Percentiles rank a stretch among this genome's conserved stretches.
These are phyloP conservation scores for Chymomyza caudatula DNA, from an alignment of 2,888 invertebrate genomes.

Conservation along the genomic window DNA sequence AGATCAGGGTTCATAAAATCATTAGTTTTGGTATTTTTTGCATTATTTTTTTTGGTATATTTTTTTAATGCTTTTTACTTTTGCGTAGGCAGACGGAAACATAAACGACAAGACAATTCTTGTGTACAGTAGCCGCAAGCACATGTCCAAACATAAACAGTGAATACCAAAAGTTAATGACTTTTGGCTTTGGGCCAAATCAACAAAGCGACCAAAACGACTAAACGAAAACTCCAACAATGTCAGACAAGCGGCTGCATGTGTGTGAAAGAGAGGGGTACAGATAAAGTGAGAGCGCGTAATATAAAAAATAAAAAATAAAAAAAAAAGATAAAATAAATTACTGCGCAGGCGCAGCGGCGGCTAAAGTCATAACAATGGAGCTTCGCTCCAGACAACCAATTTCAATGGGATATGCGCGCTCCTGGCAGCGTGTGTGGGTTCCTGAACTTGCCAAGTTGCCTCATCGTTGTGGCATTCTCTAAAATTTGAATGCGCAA, in stretches of 20 bases:
- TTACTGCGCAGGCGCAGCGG: slow-evolving; percentile 63
- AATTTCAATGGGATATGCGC: slow-evolving; percentile 63
- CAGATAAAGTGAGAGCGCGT: neutral
- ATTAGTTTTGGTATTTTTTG: neutral
- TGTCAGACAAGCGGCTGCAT: no score
- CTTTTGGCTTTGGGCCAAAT: slow-evolving; percentile 28
- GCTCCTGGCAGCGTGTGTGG: slow-evolving; percentile 5
- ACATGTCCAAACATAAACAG: slow-evolving; percentile 38
- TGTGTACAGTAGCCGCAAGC: slow-evolving; percentile 61
- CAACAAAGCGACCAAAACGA: neutral
- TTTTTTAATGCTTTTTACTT: slow-evolving; percentile 9
- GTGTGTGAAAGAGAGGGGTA: neutral
- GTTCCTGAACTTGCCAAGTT: slow-evolving; percentile 5
- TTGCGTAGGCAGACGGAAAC: neutral
- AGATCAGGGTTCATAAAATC: no score
- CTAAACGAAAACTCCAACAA: slow-evolving; percentile 25
- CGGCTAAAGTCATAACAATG: neutral
- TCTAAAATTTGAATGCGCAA: slow-evolving; percentile 51
- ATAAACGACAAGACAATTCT: slow-evolving; percentile 3
- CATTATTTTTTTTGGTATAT: neutral
- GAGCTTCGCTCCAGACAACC: slow-evolving; percentile 9
- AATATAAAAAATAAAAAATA: neutral
- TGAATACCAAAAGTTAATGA: slow-evolving; percentile 47
- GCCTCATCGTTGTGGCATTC: slow-evolving; percentile 32
- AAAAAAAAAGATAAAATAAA: slow-evolving; percentile 51